Conservation (phyloP, 1,140 invertebrate genomes). For the Ceratoteleas bidentatus region DNA sequence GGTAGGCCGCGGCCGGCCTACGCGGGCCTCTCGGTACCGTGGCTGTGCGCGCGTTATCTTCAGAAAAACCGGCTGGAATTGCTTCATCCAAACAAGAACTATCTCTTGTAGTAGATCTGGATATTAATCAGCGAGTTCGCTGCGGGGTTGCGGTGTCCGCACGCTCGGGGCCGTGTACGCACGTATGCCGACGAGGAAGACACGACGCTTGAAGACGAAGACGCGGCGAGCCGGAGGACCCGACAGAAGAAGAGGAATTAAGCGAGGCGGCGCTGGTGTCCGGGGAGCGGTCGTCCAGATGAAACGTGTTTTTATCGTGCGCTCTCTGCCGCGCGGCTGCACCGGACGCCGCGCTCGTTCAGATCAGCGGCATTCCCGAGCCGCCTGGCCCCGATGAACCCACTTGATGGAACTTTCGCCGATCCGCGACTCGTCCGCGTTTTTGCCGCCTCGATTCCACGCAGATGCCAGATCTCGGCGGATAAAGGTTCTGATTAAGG, state of each 20-base stretch:
- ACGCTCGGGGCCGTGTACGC: constrained; percentile 52
- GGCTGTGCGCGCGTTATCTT: constrained; percentile 70
- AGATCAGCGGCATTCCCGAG: constrained; percentile 73
- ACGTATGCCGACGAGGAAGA: constrained; percentile 20
- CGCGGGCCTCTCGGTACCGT: constrained; percentile 64
- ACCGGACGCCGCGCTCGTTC: constrained; percentile 69
- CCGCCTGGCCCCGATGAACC: constrained; percentile 78
- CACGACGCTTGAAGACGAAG: constrained; percentile 2
- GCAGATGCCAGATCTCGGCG: constrained; percentile 43
- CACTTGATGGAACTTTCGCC: constrained; percentile 77
- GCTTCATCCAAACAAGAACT: constrained; percentile 78
- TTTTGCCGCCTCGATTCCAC: constrained; percentile 44
- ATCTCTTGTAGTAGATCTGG: constrained; percentile 73
- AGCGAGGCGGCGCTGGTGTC: constrained; percentile 32
- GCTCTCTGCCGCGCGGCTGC: constrained; percentile 52
- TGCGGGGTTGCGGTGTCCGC: constrained; percentile 60
- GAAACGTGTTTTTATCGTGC: constrained; percentile 76
- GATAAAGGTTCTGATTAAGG: constrained; percentile 30
- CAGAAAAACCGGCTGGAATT: constrained; percentile 77
- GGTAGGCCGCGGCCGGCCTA: constrained; percentile 55
- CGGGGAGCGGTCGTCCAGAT: constrained; percentile 59
- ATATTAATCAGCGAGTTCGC: constrained; percentile 74
- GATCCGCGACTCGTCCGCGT: constrained; percentile 62
- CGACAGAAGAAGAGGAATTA: constrained; percentile 37
- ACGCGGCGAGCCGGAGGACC: constrained; percentile 49